A percentile compares a stretch with the other conserved stretches of the same genome.
Conservation (phyloP, 2,797 vertebrate species). For the Coracias cyanogaster region DNA sequence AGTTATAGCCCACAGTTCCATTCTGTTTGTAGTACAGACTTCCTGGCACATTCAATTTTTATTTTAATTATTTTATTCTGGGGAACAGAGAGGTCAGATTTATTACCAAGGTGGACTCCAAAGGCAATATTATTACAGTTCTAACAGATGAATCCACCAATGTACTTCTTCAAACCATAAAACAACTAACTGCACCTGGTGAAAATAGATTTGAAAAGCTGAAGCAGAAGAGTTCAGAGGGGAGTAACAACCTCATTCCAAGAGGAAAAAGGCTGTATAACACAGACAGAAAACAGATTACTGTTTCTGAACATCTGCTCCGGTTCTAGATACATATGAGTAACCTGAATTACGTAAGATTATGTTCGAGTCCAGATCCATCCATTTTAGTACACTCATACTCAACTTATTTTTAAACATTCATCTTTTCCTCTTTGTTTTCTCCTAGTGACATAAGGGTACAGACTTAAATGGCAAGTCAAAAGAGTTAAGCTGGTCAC, state of each 20-base stretch:
- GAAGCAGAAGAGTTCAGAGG: constrained; percentile 21
- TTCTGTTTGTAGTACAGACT: constrained; percentile 69
- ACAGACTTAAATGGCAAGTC: background rate
- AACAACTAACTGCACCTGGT: constrained; percentile 59
- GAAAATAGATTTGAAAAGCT: constrained; percentile 65
- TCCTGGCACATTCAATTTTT: constrained; percentile 70
- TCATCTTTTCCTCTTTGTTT: background rate
- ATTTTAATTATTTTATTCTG: constrained; percentile 79
- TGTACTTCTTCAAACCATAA: constrained; percentile 69
- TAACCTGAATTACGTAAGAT: background rate
- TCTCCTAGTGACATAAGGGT: background rate
- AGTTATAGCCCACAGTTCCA: constrained; percentile 67
- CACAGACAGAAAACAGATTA: fast-evolving
- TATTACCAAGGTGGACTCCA: constrained; percentile 69
- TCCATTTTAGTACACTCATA: background rate
- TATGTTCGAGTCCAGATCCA: background rate
- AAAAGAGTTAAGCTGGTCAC: background rate
- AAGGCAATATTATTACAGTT: constrained; percentile 76
- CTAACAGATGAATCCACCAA: constrained; percentile 77
- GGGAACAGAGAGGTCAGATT: constrained; percentile 71
- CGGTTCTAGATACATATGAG: background rate
- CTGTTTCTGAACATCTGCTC: background rate
- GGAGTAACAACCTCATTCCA: background rate
- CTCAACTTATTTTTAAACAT: background rate
- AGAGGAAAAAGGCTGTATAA: background rate